Evolutionary conservation across 2,888 invertebrate species (phyloP).

Genomic region (Incurvaria masculella): DNA sequence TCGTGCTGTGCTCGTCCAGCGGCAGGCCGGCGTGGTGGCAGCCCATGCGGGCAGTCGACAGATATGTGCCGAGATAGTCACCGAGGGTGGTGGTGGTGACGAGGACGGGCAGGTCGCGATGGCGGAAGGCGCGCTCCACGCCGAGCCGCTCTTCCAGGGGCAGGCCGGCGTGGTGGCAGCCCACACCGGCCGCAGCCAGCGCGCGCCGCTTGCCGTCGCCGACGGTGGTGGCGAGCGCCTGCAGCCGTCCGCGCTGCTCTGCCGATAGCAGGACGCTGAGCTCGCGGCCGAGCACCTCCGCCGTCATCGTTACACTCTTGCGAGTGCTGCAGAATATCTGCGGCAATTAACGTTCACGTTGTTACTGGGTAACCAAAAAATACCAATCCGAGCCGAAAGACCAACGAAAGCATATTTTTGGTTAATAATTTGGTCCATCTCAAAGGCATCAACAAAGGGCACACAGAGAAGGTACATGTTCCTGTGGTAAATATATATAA

Average conservation of each 20-base stretch:
- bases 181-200: conserved; percentile 62
- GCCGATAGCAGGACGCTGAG: conserved; percentile 51
- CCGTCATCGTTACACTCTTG: conserved; percentile 69
- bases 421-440: too few species aligned
- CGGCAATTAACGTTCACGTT: conserved; percentile 2
- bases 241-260: conserved; percentile 53
- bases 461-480: too few species aligned
- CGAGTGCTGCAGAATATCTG: conserved; percentile 77
- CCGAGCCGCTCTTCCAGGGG: conserved; percentile 59
- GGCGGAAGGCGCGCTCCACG: conserved; percentile 65
- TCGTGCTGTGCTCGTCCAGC: conserved; percentile 60
- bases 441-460: too few species aligned
- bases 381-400: too few species aligned
- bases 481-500: too few species aligned
- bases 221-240: conserved; percentile 39
- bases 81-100: conserved; percentile 67
- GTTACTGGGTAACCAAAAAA: too few species aligned
- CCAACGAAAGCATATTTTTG: too few species aligned
- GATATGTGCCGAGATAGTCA: too few species aligned
- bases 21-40: conserved; percentile 78
- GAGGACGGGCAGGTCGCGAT: conserved; percentile 64
- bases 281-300: conserved; percentile 59
- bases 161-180: conserved; percentile 78
- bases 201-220: conserved; percentile 44
- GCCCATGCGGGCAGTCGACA: conserved; percentile 63